These are phyloP conservation scores for Saguinus midas DNA, from an alignment of 2,113 vertebrate genomes.

Conservation along the genomic window DNA sequence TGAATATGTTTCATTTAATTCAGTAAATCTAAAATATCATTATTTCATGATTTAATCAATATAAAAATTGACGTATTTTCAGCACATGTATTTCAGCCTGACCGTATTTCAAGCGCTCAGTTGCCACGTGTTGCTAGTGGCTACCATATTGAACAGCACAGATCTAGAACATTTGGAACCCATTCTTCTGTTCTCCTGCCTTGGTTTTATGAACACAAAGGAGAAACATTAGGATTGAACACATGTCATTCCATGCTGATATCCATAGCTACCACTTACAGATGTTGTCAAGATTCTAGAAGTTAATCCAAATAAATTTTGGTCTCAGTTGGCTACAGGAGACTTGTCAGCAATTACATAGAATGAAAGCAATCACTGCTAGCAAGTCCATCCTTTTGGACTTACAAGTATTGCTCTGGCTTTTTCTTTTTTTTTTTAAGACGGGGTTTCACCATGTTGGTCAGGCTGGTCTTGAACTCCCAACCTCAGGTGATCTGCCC, in stretches of 20 bases:
- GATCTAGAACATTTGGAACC: conserved; percentile 11
- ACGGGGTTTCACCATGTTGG: no score
- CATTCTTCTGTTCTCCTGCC: conserved; percentile 66
- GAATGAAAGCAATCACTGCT: conserved; percentile 83
- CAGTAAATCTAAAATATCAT: not conserved
- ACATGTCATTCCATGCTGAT: not conserved
- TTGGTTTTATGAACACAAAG: not conserved
- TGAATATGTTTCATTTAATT: conserved; percentile 10
- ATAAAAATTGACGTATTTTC: not conserved
- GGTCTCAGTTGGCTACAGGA: conserved; percentile 81
- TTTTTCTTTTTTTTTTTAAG: not conserved
- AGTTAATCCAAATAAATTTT: conserved; percentile 86
- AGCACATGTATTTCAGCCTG: not conserved
- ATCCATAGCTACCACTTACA: conserved; percentile 60
- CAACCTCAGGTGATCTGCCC: no score
- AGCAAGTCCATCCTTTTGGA: conserved; percentile 80
- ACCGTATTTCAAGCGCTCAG: not conserved
- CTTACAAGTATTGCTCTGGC: conserved; percentile 49
- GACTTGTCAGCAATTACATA: conserved; percentile 83
- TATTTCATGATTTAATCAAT: not conserved
- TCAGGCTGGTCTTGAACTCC: no score
- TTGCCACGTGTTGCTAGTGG: not conserved
- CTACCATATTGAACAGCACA: not conserved
- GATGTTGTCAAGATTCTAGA: conserved; percentile 42
- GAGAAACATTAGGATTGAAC: not conserved